phyloP scores from a whole-genome alignment of 1,140 invertebrate species.

The Diorhabda sublineata region DNA sequence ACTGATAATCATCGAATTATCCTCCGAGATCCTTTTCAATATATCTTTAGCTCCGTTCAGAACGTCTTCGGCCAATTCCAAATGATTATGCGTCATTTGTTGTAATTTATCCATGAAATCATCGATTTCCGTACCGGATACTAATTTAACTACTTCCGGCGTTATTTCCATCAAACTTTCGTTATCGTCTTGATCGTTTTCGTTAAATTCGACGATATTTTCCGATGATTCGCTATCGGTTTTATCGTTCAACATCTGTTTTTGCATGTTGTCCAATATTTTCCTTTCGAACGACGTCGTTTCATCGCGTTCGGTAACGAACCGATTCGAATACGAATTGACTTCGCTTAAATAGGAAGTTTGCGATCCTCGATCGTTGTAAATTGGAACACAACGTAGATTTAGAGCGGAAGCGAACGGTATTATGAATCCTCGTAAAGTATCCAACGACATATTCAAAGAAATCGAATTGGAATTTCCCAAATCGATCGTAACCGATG shows the following conservation, averaged over 20 bases:
- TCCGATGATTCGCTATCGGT: conserved; percentile 10
- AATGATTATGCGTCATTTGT: no score
- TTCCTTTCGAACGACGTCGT: conserved; percentile 29
- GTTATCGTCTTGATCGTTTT: conserved; percentile 19
- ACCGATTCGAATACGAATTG: conserved; percentile 22
- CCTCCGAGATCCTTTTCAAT: conserved; percentile 6
- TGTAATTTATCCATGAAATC: no score
- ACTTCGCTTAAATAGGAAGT: conserved; percentile 32
- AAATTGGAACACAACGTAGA: conserved; percentile 25
- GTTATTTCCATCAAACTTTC: conserved; percentile 25
- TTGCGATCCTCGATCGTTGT: conserved; percentile 30
- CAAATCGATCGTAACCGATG: conserved; percentile 34
- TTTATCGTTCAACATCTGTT: conserved; percentile 25
- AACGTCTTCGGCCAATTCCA: background rate
- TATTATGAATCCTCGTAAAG: conserved; percentile 37
- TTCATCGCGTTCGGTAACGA: conserved; percentile 4
- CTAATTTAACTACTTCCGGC: conserved; percentile 1
- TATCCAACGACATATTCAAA: conserved; percentile 36
- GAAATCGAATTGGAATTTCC: conserved; percentile 33
- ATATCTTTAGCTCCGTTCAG: conserved; percentile 16
- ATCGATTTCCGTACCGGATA: conserved; percentile 11
- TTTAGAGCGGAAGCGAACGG: conserved; percentile 43
- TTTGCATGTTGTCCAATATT: conserved; percentile 35
- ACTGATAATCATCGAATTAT: conserved; percentile 5
- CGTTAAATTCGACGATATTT: conserved; percentile 24